phyloP scores from a whole-genome alignment of 2,888 invertebrate genomes.

The Ophonus ardosiacus region DNA sequence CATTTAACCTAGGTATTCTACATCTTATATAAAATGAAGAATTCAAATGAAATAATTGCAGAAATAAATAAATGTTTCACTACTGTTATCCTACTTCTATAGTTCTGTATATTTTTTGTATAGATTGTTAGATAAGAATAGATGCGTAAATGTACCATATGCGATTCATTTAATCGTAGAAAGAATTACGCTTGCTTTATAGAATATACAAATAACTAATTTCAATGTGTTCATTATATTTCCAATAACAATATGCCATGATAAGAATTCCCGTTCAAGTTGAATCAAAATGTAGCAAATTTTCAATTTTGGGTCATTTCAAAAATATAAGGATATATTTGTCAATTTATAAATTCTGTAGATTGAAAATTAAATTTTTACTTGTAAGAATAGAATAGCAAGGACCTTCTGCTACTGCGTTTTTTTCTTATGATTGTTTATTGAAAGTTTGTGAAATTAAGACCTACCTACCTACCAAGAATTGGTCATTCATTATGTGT shows the following conservation, averaged over 20 bases:
- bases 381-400: slow-evolving; percentile 38
- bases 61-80: slow-evolving; percentile 11
- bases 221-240: slow-evolving; percentile 44
- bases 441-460: slow-evolving; percentile 25
- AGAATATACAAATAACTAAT: slow-evolving; percentile 20
- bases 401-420: slow-evolving; percentile 30
- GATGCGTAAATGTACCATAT: slow-evolving; percentile 21
- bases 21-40: no score
- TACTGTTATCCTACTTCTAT: slow-evolving; percentile 10
- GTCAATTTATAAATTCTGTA: slow-evolving; percentile 24
- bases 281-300: slow-evolving; percentile 9
- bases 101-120: slow-evolving; percentile 33
- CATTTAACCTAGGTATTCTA: no score
- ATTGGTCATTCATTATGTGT: slow-evolving; percentile 46
- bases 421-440: slow-evolving; percentile 16
- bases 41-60: background rate
- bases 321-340: slow-evolving; percentile 26
- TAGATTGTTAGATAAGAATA: slow-evolving; percentile 41
- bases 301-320: slow-evolving; percentile 30
- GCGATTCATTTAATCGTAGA: slow-evolving; percentile 31
- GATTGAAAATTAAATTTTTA: slow-evolving; percentile 33
- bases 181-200: slow-evolving; percentile 44
- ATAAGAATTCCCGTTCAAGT: slow-evolving; percentile 5
- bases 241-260: slow-evolving; percentile 44
- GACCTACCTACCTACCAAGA: background rate